Conservation (phyloP, 2,113 vertebrate genomes). For the Aldabrachelys gigantea region DNA sequence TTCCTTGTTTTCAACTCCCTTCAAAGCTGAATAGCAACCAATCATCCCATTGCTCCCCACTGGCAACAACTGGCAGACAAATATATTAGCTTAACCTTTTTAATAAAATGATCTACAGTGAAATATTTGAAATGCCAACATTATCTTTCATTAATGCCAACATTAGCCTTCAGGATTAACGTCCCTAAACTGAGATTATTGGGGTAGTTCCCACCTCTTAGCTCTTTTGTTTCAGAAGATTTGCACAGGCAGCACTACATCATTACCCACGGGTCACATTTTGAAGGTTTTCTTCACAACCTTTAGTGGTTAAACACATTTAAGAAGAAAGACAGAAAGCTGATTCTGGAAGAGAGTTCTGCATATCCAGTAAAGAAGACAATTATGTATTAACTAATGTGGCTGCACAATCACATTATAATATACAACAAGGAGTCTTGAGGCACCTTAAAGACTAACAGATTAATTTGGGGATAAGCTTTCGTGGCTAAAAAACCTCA, state of each 20-base stretch:
- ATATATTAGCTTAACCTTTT: not conserved
- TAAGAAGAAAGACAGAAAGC: not conserved
- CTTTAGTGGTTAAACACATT: not conserved
- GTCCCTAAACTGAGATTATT: too few species aligned
- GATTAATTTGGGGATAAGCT: too few species aligned
- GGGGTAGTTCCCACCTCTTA: too few species aligned
- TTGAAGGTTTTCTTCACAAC: not conserved
- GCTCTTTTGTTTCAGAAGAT: too few species aligned
- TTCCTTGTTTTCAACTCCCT: not conserved
- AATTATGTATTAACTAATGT: not conserved
- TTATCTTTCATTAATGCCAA: too few species aligned
- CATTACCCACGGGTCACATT: too few species aligned
- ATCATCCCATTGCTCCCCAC: too few species aligned
- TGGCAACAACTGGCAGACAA: not conserved
- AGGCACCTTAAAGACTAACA: too few species aligned
- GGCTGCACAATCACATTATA: not conserved
- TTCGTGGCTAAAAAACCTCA: too few species aligned
- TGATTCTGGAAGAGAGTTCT: not conserved
- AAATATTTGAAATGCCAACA: not conserved
- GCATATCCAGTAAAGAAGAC: not conserved
- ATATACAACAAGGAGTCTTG: not conserved
- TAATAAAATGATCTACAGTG: not conserved
- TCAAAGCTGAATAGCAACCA: not conserved
- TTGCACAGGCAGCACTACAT: too few species aligned
- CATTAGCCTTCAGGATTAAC: not conserved